Conservation (phyloP, 2,888 invertebrate genomes). For the Halictus quadricinctus region DNA sequence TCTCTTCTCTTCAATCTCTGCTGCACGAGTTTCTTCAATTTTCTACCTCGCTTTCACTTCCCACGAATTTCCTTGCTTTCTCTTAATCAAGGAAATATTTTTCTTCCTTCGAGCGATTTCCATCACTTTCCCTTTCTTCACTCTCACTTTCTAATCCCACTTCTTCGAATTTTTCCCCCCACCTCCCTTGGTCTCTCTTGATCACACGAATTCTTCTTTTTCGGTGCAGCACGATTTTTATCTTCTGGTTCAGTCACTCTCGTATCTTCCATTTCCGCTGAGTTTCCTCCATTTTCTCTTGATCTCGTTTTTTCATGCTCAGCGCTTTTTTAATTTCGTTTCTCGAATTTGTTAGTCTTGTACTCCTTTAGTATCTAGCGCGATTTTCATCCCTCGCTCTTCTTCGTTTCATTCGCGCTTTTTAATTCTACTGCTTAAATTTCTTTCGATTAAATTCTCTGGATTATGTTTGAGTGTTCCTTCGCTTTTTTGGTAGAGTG, state of each 20-base stretch:
- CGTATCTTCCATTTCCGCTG: neutral
- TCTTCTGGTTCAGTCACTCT: neutral
- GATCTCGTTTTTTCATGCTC: too few relatives aligned
- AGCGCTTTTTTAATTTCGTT: too few relatives aligned
- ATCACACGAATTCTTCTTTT: neutral
- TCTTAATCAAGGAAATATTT: neutral
- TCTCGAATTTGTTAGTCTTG: neutral
- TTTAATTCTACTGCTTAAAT: neutral
- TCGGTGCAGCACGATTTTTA: neutral
- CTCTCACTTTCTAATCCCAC: neutral
- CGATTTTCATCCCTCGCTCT: neutral
- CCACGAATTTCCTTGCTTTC: neutral
- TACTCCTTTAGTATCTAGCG: neutral
- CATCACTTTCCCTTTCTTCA: neutral
- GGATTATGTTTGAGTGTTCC: neutral
- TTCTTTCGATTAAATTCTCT: neutral
- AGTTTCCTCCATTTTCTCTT: neutral
- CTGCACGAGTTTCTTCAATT: neutral
- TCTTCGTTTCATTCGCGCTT: neutral
- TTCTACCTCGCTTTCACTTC: neutral
- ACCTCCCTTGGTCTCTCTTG: neutral
- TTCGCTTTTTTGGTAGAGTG: neutral
- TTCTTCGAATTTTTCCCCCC: neutral
- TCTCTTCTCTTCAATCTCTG: conserved; percentile 12
- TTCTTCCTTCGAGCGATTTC: neutral